These are phyloP conservation scores for Drosophila takahashii DNA, from an alignment of 1,140 invertebrate genomes.

Conservation along the genomic window DNA sequence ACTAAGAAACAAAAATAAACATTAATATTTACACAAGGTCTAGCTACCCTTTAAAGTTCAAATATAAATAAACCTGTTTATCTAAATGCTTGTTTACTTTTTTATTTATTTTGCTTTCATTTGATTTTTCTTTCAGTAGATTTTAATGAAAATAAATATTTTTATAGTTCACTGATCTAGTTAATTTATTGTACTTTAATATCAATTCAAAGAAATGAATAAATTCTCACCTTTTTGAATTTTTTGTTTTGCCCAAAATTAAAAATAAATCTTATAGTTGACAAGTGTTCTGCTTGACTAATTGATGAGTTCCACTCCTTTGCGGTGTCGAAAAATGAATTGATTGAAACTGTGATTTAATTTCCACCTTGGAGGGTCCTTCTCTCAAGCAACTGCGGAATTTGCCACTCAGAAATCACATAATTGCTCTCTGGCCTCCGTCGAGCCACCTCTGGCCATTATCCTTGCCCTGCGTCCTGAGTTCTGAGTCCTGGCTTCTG, in stretches of 20 bases:
- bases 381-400: conserved; percentile 21
- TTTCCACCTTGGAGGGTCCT: conserved; percentile 21
- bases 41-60: too few relatives aligned
- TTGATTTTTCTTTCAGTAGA: too few relatives aligned
- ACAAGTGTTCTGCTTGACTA: background rate
- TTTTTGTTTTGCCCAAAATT: background rate
- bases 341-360: conserved; percentile 31
- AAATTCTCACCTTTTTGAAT: background rate
- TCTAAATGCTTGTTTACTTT: too few relatives aligned
- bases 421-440: conserved; percentile 30
- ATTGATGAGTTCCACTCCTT: background rate
- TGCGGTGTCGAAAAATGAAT: background rate
- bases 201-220: background rate
- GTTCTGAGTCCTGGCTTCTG: background rate
- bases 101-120: too few relatives aligned
- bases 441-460: conserved; percentile 19
- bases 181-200: too few relatives aligned
- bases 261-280: background rate
- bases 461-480: background rate
- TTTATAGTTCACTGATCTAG: too few relatives aligned
- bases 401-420: conserved; percentile 36
- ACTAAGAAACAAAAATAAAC: too few relatives aligned
- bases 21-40: too few relatives aligned
- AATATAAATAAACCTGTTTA: too few relatives aligned
- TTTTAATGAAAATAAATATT: too few relatives aligned